phyloP scores from a whole-genome alignment of 2,888 invertebrate species.

The Cryptophagus acutangulus region DNA sequence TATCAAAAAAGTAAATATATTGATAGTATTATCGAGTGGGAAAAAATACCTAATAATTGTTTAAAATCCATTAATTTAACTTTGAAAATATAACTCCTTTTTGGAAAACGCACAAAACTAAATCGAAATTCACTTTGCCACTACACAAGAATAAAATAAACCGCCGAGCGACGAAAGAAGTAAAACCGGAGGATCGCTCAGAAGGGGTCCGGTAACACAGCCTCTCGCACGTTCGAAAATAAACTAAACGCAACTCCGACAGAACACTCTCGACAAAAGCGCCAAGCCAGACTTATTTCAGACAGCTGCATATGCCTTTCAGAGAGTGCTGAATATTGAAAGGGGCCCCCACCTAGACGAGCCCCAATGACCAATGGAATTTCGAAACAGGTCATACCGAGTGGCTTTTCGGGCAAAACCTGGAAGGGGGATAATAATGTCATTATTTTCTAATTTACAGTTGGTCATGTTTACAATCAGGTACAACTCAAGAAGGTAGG shows the following conservation, averaged over 20 bases:
- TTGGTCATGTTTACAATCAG: slow-evolving; percentile 42
- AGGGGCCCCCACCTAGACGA: slow-evolving; percentile 31
- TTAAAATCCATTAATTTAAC: too few species aligned
- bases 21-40: too few species aligned
- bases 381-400: slow-evolving; percentile 18
- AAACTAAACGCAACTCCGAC: slow-evolving; percentile 21
- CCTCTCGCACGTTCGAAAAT: slow-evolving; percentile 21
- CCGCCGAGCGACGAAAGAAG: too few species aligned
- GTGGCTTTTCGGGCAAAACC: too few species aligned
- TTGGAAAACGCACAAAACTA: too few species aligned
- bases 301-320: slow-evolving; percentile 40
- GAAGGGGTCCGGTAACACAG: too few species aligned
- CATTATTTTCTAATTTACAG: slow-evolving; percentile 49
- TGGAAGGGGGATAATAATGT: slow-evolving; percentile 49
- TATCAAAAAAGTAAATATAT: too few species aligned
- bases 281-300: slow-evolving; percentile 34
- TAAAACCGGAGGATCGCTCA: too few species aligned
- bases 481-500: slow-evolving; percentile 19
- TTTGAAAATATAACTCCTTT: too few species aligned
- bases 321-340: slow-evolving; percentile 26
- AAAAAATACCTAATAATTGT: too few species aligned
- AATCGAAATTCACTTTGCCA: too few species aligned
- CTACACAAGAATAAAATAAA: too few species aligned
- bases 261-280: slow-evolving; percentile 10
- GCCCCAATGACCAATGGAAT: slow-evolving; percentile 35